Conservation (phyloP, 2,888 invertebrate genomes). For the Micoletzkya japonica region DNA sequence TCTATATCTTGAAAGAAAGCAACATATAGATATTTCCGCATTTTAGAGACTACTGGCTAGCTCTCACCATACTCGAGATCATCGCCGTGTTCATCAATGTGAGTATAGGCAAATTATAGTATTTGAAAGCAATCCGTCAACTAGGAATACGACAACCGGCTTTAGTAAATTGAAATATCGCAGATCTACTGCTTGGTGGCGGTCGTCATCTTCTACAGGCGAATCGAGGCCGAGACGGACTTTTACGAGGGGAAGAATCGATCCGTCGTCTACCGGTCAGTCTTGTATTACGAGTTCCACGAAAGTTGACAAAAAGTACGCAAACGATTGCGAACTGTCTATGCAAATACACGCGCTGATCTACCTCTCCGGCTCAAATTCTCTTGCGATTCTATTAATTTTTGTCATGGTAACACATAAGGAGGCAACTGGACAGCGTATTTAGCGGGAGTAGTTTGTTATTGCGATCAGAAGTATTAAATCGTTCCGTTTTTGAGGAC, state of each 20-base stretch:
- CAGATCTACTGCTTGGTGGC: conserved; percentile 59
- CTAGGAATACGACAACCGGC: background rate
- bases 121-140: background rate
- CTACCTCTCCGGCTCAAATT: no score
- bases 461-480: no score
- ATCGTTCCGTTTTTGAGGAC: no score
- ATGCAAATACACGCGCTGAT: no score
- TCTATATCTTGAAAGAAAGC: conserved; percentile 22
- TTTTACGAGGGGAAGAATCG: conserved; percentile 54
- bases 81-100: conserved; percentile 62
- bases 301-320: no score
- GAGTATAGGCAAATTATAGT: conserved; percentile 17
- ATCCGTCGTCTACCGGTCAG: conserved; percentile 19
- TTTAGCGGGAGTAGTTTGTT: no score
- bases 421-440: no score
- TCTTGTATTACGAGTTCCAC: background rate
- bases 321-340: no score
- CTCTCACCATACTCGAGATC: conserved; percentile 60
- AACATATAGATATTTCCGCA: background rate
- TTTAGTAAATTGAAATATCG: conserved; percentile 3
- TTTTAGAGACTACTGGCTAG: conserved; percentile 59
- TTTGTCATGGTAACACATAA: no score
- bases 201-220: conserved; percentile 56
- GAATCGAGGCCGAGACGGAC: conserved; percentile 50
- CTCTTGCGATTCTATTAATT: no score